Evolutionary conservation across 1,140 invertebrate genomes (phyloP).

Genomic region (Calycopis cecrops): DNA sequence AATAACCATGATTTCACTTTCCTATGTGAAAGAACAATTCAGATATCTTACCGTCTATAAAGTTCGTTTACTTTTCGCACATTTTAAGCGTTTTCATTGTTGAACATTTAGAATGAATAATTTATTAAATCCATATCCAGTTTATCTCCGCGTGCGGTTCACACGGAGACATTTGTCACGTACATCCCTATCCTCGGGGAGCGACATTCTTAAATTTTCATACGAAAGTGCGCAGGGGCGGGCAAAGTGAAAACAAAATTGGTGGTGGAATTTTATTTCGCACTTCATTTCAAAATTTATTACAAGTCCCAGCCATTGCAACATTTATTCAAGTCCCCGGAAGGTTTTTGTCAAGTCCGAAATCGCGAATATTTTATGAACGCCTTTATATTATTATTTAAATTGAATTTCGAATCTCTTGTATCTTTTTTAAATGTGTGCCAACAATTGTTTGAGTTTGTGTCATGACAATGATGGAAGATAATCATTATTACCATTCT

Average conservation of each 20-base stretch:
- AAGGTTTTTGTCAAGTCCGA: constrained; percentile 4
- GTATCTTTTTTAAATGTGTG: too few relatives aligned
- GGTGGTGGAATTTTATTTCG: constrained; percentile 2
- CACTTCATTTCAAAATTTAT: constrained; percentile 9
- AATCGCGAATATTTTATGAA: background rate
- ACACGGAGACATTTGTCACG: too few relatives aligned
- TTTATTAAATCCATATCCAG: background rate
- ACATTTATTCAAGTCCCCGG: background rate
- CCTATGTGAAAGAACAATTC: too few relatives aligned
- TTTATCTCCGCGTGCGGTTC: background rate
- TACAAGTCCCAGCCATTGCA: background rate
- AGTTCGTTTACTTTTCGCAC: too few relatives aligned
- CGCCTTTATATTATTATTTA: background rate
- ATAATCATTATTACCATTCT: background rate
- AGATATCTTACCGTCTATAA: too few relatives aligned
- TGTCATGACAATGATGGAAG: too few relatives aligned
- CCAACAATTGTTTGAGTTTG: too few relatives aligned
- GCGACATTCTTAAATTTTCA: constrained; percentile 9
- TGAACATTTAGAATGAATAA: too few relatives aligned
- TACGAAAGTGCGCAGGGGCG: constrained; percentile 5
- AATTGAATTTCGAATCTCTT: background rate
- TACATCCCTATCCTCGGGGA: background rate
- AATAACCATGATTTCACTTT: too few relatives aligned
- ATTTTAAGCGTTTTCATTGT: too few relatives aligned
- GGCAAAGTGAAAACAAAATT: constrained; percentile 9